Evolutionary conservation across 2,888 invertebrate genomes (phyloP).

Genomic region (Electrophaes corylata): DNA sequence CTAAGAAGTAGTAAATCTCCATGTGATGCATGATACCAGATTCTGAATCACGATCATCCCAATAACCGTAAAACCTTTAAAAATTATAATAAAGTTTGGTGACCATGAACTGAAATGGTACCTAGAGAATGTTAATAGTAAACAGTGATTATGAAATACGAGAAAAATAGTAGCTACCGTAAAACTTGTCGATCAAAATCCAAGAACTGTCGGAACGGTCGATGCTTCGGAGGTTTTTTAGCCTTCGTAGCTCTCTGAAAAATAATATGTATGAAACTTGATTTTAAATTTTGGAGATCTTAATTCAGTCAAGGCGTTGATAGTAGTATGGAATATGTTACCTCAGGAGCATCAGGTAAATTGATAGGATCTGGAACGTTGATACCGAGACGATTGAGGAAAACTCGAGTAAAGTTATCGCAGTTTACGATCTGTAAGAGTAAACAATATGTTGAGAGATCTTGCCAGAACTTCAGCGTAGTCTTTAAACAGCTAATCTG

Average conservation of each 20-base stretch:
- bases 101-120: background rate
- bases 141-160: too few species aligned
- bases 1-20: slow-evolving; percentile 92
- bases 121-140: too few species aligned
- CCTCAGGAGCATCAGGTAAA: slow-evolving; percentile 72
- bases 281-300: background rate
- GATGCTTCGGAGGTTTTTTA: slow-evolving; percentile 73
- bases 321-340: slow-evolving; percentile 34
- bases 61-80: slow-evolving; percentile 91
- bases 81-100: background rate
- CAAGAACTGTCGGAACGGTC: slow-evolving; percentile 91
- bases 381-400: slow-evolving; percentile 93
- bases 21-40: slow-evolving; percentile 91
- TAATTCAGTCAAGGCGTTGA: background rate
- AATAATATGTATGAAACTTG: background rate
- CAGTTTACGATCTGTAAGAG: slow-evolving; percentile 90
- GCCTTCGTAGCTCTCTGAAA: slow-evolving; percentile 59
- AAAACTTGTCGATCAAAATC: slow-evolving; percentile 90
- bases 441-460: slow-evolving; percentile 6
- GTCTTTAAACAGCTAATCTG: background rate
- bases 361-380: slow-evolving; percentile 88
- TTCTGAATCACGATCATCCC: slow-evolving; percentile 93
- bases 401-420: slow-evolving; percentile 93
- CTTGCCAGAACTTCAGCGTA: background rate
- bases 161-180: too few species aligned